Conservation (phyloP, 2,797 vertebrate genomes). For the Leucoraja ocellata region DNA sequence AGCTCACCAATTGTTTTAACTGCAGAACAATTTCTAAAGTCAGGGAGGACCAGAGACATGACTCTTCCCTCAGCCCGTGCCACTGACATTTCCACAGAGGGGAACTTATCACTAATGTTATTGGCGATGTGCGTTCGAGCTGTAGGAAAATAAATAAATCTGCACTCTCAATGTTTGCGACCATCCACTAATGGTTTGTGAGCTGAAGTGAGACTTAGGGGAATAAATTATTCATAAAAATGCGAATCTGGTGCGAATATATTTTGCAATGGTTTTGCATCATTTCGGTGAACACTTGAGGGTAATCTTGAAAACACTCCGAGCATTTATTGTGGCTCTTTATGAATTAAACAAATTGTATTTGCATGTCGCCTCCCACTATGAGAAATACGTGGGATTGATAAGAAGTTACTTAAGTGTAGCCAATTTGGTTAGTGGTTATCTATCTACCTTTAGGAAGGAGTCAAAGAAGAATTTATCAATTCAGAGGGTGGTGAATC, state of each 20-base stretch:
- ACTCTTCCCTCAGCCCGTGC: neutral
- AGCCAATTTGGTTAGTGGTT: too few species aligned
- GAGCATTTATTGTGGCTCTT: conserved; percentile 3
- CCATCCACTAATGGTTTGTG: conserved; percentile 33
- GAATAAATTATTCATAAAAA: conserved; percentile 32
- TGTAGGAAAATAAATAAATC: conserved; percentile 26
- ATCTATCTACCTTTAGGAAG: too few species aligned
- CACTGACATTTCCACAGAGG: neutral
- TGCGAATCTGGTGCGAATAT: neutral
- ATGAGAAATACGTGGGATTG: too few species aligned
- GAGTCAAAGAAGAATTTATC: too few species aligned
- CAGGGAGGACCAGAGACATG: neutral
- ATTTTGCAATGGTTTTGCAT: neutral
- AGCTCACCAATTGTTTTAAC: conserved; percentile 5
- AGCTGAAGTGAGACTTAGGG: neutral
- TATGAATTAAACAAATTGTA: neutral
- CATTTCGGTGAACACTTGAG: neutral
- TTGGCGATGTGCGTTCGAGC: neutral
- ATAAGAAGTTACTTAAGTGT: too few species aligned
- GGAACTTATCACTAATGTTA: neutral
- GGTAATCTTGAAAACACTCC: conserved; percentile 5
- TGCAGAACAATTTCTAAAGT: neutral
- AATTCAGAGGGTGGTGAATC: too few species aligned
- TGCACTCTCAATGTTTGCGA: neutral
- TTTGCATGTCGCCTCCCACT: too few species aligned